Percentiles rank a stretch among this genome's conserved stretches.
Evolutionary conservation across 2,888 invertebrate genomes (phyloP).

Genomic region (Melinopterus prodromus): DNA sequence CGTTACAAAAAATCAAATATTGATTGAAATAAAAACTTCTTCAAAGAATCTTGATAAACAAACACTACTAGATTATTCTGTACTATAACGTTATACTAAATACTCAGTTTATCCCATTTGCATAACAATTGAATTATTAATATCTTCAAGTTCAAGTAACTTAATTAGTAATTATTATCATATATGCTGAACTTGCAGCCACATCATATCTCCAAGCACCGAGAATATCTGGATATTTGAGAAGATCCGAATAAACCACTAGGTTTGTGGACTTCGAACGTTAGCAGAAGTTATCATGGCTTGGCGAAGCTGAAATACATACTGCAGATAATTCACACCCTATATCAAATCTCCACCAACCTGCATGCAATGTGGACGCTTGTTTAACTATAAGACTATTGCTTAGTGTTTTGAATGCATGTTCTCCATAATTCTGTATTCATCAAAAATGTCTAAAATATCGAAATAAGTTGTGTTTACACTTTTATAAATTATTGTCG

Average conservation of each 20-base stretch:
- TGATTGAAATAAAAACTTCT: no score
- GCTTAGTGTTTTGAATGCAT: neutral
- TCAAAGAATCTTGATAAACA: no score
- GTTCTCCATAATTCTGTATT: neutral
- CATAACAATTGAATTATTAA: no score
- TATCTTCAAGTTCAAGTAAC: no score
- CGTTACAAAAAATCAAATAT: no score
- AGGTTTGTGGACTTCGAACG: conserved; percentile 14
- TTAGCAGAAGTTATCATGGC: neutral
- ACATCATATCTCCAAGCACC: neutral
- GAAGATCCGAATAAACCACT: conserved; percentile 19
- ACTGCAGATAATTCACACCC: neutral
- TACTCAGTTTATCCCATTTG: no score
- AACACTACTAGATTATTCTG: no score
- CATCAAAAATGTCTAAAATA: neutral
- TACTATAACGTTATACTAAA: no score
- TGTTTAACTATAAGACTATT: neutral
- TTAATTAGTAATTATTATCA: neutral
- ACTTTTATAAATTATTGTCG: neutral
- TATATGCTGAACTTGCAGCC: conserved; percentile 20
- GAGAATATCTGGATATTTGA: conserved; percentile 15
- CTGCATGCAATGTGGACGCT: neutral
- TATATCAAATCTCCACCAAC: neutral
- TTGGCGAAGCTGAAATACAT: neutral
- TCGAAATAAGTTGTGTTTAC: neutral